phyloP scores from a whole-genome alignment of 35 echinoderm and acorn worm genomes.

The Ptychodera flava region DNA sequence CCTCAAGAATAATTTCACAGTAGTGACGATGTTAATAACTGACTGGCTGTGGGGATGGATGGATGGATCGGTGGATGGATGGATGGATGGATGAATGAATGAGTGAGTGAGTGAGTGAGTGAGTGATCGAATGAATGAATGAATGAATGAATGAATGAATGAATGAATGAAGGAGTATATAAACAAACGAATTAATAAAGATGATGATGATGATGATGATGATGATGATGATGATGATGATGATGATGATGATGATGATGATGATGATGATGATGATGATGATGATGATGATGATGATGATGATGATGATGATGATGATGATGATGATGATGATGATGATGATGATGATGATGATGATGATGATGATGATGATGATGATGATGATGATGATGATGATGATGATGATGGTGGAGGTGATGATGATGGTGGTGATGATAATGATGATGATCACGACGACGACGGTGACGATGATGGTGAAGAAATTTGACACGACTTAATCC shows the following conservation, averaged over 20 bases:
- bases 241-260: slow-evolving; percentile 9
- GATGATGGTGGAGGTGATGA: no score
- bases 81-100: not conserved
- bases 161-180: not conserved
- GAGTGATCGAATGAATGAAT: not conserved
- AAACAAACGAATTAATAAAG: not conserved
- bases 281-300: slow-evolving; percentile 9
- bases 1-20: no score
- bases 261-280: slow-evolving; percentile 9
- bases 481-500: no score
- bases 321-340: slow-evolving; percentile 9
- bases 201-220: slow-evolving; percentile 9
- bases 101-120: not conserved
- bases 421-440: no score
- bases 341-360: slow-evolving; percentile 9
- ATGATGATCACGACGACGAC: no score
- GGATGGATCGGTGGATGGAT: no score
- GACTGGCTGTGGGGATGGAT: no score
- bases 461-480: no score
- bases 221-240: not conserved
- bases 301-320: slow-evolving; percentile 9
- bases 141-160: not conserved
- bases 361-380: slow-evolving; percentile 9
- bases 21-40: no score
- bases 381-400: slow-evolving; percentile 9